Conservation (phyloP, 2,888 invertebrate genomes). For the Dastarcus helophoroides region DNA sequence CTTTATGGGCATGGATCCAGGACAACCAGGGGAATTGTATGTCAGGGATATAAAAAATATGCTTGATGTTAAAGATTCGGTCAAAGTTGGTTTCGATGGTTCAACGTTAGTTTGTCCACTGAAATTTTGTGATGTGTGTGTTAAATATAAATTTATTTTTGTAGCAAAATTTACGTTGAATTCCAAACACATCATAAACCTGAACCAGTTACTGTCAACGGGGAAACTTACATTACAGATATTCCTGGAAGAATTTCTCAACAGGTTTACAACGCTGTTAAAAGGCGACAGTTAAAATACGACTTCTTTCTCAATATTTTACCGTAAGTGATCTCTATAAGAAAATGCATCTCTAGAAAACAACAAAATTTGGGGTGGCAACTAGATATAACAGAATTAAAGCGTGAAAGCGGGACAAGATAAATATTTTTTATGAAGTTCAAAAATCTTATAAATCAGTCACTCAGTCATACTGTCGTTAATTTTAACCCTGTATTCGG, state of each 20-base stretch:
- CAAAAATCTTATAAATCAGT: no score
- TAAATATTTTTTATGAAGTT: no score
- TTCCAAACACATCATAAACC: slow-evolving; percentile 41
- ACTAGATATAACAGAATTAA: no score
- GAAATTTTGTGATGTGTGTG: no score
- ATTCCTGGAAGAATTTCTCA: slow-evolving; percentile 51
- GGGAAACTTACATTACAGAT: slow-evolving; percentile 35
- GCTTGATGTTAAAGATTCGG: slow-evolving; percentile 38
- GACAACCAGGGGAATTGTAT: slow-evolving; percentile 62
- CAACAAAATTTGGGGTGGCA: no score
- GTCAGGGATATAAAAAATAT: slow-evolving; percentile 49
- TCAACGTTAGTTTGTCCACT: slow-evolving; percentile 35
- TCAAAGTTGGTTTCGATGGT: slow-evolving; percentile 40
- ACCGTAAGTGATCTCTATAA: slow-evolving; percentile 43
- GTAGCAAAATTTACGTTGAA: slow-evolving; percentile 55
- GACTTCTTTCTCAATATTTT: slow-evolving; percentile 44
- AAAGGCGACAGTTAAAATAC: slow-evolving; percentile 49
- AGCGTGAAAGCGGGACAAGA: no score
- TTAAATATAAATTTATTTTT: slow-evolving; percentile 37
- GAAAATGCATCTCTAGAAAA: no score
- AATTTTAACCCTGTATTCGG: no score
- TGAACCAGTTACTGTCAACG: slow-evolving; percentile 24
- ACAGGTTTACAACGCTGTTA: slow-evolving; percentile 64
- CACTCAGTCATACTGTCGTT: no score
- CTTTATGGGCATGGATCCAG: slow-evolving; percentile 46